These are phyloP conservation scores for Calidris pygmaea DNA, from an alignment of 2,113 vertebrate species.

Conservation along the genomic window DNA sequence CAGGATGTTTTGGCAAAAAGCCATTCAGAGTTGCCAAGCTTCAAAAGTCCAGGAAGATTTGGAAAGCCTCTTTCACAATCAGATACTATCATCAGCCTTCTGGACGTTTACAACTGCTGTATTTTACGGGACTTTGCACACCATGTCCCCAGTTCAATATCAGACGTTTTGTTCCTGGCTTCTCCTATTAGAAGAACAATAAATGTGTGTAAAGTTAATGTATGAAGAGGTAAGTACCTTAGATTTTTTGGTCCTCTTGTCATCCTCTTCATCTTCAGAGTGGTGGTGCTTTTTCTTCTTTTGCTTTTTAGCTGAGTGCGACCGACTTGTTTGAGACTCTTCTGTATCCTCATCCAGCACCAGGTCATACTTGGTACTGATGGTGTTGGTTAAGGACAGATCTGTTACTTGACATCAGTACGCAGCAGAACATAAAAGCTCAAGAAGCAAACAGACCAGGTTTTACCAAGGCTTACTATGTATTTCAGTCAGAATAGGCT, in stretches of 20 bases:
- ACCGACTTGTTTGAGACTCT: constrained; percentile 71
- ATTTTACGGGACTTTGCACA: neutral
- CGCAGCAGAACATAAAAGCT: neutral
- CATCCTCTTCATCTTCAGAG: constrained; percentile 86
- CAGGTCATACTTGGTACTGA: constrained; percentile 89
- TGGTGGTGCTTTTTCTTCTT: constrained; percentile 85
- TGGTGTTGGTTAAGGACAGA: constrained; percentile 72
- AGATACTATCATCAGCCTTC: neutral
- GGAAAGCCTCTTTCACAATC: neutral
- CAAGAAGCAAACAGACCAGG: neutral
- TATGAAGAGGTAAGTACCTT: constrained; percentile 74
- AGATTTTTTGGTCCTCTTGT: constrained; percentile 81
- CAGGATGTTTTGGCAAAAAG: neutral
- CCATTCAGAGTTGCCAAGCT: neutral
- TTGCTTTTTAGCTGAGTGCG: constrained; percentile 81
- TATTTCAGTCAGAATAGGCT: neutral
- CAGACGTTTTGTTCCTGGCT: neutral
- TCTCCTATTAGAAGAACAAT: neutral
- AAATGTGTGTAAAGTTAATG: neutral
- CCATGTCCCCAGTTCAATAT: neutral
- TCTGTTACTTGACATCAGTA: neutral
- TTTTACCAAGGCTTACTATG: neutral
- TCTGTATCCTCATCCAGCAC: constrained; percentile 84
- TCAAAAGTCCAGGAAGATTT: neutral
- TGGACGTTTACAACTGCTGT: neutral